Base-by-base conservation (phyloP, 2,888 invertebrate species). In the Pseudolycoriella hygida region DNA sequence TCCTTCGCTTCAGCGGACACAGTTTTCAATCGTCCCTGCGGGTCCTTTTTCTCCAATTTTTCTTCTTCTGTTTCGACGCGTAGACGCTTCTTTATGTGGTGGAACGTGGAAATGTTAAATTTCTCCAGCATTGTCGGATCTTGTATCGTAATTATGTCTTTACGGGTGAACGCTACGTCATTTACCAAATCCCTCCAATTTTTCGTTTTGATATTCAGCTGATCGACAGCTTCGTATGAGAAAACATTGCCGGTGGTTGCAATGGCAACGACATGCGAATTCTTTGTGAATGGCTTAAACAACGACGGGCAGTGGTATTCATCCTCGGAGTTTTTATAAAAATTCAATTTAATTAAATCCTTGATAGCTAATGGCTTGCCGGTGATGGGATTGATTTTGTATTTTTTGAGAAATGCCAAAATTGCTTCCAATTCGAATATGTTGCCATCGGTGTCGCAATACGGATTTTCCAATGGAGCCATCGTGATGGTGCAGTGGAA, bases 231-330 rank as follows among this genome's bases (percentile, higher is more conserved):
- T 74, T 98, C 96, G 68, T 81, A 77, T 0, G 85, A 85, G 63
- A 81, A 98, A 0, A 98, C 94, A 73, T 98, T 97, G 18, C 98
- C 98, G 8, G 90, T 93, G 0, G 78, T 78, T 45, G 74, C 77
- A 48, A 96, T 77, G 0, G 89, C 86, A 17, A 90, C 89, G 61
- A 98, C 88, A 57, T 94, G 86, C 0, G 92, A 88, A 63, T 89
- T 89, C 57, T 90, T 90, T 1, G 88, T 90, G 56, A 97, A 92
- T 0, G 77, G 72, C 64, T 92, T 93, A 59, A 87, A 94, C 18
- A 94, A 67, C 3, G 96, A 92, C 0, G 96, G 96, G 54, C 96
- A 97, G 58, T 96, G 93, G 58, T 81, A 87, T 53, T 85, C 74
- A 3, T 73, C 82, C 52, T 85, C 77, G 2, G 58, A 56, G 68